Evolutionary conservation across 2,797 vertebrate species (phyloP), one percentile per base, ranked within the genome.

Genomic region (Jordanella pulchra): DNA sequence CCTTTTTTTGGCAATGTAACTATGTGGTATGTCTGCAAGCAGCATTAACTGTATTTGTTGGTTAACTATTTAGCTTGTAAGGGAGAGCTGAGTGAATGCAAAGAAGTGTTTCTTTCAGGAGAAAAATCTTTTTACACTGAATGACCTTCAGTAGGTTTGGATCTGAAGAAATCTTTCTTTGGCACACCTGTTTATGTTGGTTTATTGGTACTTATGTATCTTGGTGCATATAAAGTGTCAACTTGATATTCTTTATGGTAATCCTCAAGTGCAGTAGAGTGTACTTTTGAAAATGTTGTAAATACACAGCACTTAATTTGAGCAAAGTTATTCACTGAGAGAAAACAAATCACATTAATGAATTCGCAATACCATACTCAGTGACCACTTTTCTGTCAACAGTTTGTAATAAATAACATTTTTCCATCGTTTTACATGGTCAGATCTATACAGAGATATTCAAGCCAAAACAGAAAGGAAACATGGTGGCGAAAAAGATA

Each of bases 131-230:
- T 61, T 39, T n/a, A n/a, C 11, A 14, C 7, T 39, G 2, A 39
- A 61, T 61, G 60, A 61, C 60, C 32, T 61, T 61, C 11, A 39
- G 12, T 61, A 14, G 60, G 60, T 61, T 61, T n/a, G 39, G 4
- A 13, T 61, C 23, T 61, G 30, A 60, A 12, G 30, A 39, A 4
- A 61, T 11, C n/a, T 61, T 61, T 35, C 2, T 14, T 14, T 5
- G 14, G 12, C 35, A 2, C 21, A 39, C 39, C 12, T 14, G 35
- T 42, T 61, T 21, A 9, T 25, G 60, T 13, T 12, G 1, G 18
- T 6, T 61, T 39, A 6, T 42, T 61, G 21, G 60, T n/a, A 42
- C 23, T 42, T 23, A 61, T 61, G 35, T 32, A 42, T 42, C 60
- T 23, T 39, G 60, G 32, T 15, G 35, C 35, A n/a, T 42, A 42